phyloP scores from a whole-genome alignment of 2,797 vertebrate species.

The Nothura maculosa region DNA sequence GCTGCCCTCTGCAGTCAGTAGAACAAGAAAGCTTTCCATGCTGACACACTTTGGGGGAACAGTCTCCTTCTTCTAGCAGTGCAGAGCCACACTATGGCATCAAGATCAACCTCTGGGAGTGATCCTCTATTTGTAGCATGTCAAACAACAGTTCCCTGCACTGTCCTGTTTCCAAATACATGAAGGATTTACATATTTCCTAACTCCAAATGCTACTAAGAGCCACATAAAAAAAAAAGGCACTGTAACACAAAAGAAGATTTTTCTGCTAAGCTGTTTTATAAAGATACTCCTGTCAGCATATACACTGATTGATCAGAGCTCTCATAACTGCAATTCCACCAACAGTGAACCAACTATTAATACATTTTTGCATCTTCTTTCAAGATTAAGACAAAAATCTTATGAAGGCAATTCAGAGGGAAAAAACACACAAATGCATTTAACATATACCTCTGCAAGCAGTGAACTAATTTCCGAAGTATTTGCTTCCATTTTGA shows the following conservation, averaged over 20 bases:
- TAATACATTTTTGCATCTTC: not conserved
- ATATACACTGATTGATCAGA: not conserved
- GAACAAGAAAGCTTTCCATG: not conserved
- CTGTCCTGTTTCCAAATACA: not conserved
- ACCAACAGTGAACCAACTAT: not conserved
- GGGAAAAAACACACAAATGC: not conserved
- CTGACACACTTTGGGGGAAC: not conserved
- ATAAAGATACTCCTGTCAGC: not conserved
- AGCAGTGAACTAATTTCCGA: not conserved
- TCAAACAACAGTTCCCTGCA: fast-evolving
- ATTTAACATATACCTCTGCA: not conserved
- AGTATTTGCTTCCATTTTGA: not conserved
- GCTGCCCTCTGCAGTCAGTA: not conserved
- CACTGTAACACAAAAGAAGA: not conserved
- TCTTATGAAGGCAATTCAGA: not conserved
- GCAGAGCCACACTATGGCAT: not conserved
- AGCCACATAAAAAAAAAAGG: not conserved
- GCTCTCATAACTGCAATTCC: not conserved
- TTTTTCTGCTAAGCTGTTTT: not conserved
- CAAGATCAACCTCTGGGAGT: not conserved
- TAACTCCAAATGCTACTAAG: not conserved
- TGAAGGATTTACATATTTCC: not conserved
- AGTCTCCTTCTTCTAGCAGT: not conserved
- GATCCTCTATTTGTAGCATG: not conserved
- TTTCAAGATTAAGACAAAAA: not conserved